A percentile compares a stretch with the other conserved stretches of the same genome.
Evolutionary conservation across 2,888 invertebrate species (phyloP).

Genomic region (Gibbula magus): DNA sequence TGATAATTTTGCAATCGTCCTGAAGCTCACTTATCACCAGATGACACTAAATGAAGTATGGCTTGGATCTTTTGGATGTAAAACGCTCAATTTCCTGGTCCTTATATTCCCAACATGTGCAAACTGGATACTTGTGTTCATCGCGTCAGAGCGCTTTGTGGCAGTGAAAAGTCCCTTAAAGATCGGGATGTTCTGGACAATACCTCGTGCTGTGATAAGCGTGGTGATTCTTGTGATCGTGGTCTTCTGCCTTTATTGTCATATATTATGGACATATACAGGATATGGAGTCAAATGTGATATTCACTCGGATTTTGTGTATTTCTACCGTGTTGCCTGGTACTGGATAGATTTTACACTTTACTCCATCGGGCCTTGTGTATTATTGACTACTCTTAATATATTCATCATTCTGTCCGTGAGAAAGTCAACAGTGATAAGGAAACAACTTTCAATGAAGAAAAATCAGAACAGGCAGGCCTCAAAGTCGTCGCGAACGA

Average conservation of each 20-base stretch:
- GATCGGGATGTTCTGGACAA: conserved; percentile 5
- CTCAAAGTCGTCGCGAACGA: background rate
- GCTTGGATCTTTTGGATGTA: conserved; percentile 16
- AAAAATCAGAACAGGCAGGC: conserved; percentile 3
- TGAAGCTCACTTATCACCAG: conserved; percentile 18
- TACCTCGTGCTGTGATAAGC: conserved; percentile 18
- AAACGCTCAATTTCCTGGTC: conserved; percentile 14
- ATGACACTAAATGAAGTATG: conserved; percentile 5
- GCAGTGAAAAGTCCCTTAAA: conserved; percentile 22
- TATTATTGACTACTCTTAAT: conserved; percentile 39
- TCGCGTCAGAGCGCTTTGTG: conserved; percentile 27
- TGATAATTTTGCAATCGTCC: conserved; percentile 14
- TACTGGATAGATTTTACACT: conserved; percentile 36
- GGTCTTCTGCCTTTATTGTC: conserved; percentile 9
- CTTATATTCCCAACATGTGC: conserved; percentile 8
- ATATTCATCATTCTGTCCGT: conserved; percentile 39
- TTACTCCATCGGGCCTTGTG: conserved; percentile 41
- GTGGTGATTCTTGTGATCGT: conserved; percentile 6
- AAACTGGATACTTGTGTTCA: conserved; percentile 28
- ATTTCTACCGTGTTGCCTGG: conserved; percentile 28
- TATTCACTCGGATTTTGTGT: background rate
- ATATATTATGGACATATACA: conserved; percentile 23
- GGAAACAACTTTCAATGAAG: conserved; percentile 26
- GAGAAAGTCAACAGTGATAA: conserved; percentile 30
- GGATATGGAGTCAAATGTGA: background rate